phyloP scores from a whole-genome alignment of 1,140 invertebrate species.

The Drosophila willistoni region DNA sequence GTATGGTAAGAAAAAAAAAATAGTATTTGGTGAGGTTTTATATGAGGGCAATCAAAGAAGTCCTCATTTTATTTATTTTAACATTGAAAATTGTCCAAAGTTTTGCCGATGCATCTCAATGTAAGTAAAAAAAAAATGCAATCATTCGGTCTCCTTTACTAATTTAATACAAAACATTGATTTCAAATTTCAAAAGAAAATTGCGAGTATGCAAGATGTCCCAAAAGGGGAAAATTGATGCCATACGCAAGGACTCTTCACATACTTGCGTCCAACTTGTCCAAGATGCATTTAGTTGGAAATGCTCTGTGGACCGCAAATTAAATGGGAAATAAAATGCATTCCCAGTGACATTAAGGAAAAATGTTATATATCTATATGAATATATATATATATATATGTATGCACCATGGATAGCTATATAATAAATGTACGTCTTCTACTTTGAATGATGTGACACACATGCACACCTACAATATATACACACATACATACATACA shows the following conservation, averaged over 20 bases:
- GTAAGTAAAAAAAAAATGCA: too few relatives aligned
- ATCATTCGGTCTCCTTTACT: too few relatives aligned
- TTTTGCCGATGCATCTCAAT: too few relatives aligned
- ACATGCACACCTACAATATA: background rate
- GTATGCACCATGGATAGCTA: background rate
- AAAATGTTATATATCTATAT: conserved; percentile 15
- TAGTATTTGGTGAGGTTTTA: too few relatives aligned
- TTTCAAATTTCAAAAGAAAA: conserved; percentile 18
- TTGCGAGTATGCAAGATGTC: conserved; percentile 28
- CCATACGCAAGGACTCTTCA: conserved; percentile 16
- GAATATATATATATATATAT: conserved; percentile 18
- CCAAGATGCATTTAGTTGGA: conserved; percentile 35
- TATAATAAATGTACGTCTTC: too few relatives aligned
- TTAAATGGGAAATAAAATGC: conserved; percentile 68
- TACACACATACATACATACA: too few relatives aligned
- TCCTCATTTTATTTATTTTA: too few relatives aligned
- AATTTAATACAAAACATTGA: conserved; percentile 48
- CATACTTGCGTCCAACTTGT: conserved; percentile 22
- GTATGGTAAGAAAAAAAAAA: too few relatives aligned
- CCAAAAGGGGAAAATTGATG: background rate
- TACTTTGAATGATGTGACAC: background rate
- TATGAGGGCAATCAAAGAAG: too few relatives aligned
- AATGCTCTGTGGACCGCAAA: conserved; percentile 52
- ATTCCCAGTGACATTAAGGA: conserved; percentile 24
- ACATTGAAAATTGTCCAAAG: too few relatives aligned